Base-by-base conservation (phyloP, 2,888 invertebrate species). In the Microdon myrmicae region DNA sequence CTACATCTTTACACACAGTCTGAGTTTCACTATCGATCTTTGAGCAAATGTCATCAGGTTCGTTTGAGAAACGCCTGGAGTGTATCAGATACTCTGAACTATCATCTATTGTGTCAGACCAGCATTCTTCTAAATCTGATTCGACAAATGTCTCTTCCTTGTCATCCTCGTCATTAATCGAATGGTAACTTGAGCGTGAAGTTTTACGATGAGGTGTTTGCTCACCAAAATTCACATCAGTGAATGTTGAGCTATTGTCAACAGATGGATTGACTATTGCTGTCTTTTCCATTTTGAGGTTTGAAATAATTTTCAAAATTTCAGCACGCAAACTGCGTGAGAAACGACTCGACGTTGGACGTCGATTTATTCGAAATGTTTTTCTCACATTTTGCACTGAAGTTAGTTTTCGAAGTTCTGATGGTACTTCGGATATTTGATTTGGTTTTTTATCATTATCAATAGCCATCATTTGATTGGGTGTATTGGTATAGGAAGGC, bases 131-230 rank as follows among this genome's bases (percentile, higher is more conserved):
- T 9, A 41, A 32, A 4, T 19, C 14, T 6, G 29, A 39, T 1
- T 59, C 59, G 8, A 38, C 23, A 12, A 32, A 56, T 3, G 22
- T 25, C 7, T 29, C 49, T 1, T 37, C 29, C n/a, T n/a, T n/a
- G 43, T 23, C 3, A 49, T 53, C 1, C 6, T 61, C 70, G 7
- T 71, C 71, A 4, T 28, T 19, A 2, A 67, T 12, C 3, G 78
- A 75, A 44, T 71, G 70, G 29, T 76, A 76, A 20, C 74, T 77
- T 0, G 51, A 32, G 12, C 47, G 14, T 0, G 74, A 74, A 17
- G 22, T 43, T 14, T 14, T 22, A 1, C 10, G 6, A 2, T 10
- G 9, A 7, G 4, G 3, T 5, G 20, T 7, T 3, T 9, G 7
- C 6, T 22, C 9, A 4, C 67, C 60, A 1, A 68, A 17, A 8